Conservation (phyloP, 2,888 invertebrate species). For the Agrenia bidenticulata region DNA sequence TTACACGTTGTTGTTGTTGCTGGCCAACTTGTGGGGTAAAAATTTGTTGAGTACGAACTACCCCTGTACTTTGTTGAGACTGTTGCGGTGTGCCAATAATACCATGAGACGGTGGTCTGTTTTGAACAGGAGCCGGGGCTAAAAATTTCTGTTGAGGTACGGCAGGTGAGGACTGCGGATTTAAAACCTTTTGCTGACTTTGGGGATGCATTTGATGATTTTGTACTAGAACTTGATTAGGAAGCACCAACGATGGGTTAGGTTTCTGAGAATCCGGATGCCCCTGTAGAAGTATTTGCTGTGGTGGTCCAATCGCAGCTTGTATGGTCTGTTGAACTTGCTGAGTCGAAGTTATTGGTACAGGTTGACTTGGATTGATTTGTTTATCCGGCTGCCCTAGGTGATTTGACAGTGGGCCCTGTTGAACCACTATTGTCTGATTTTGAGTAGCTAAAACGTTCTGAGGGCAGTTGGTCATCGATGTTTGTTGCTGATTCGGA, state of each 20-base stretch:
- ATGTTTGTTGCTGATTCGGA: conserved; percentile 30
- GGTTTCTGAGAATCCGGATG: conserved; percentile 6
- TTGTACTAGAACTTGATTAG: conserved; percentile 16
- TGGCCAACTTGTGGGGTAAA: conserved; percentile 49
- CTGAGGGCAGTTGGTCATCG: conserved; percentile 8
- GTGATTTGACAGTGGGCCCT: conserved; percentile 20
- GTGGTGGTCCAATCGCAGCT: not conserved
- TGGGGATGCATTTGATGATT: conserved; percentile 28
- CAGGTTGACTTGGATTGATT: conserved; percentile 11
- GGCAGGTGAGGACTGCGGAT: conserved; percentile 26
- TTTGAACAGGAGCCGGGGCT: conserved; percentile 33
- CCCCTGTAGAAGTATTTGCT: conserved; percentile 14
- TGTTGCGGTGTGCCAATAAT: conserved; percentile 40
- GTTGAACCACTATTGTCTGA: conserved; percentile 29
- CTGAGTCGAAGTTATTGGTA: conserved; percentile 21
- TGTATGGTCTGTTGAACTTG: not conserved
- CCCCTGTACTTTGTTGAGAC: conserved; percentile 29
- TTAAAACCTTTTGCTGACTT: conserved; percentile 34
- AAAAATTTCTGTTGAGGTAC: conserved; percentile 39
- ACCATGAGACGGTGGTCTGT: conserved; percentile 41
- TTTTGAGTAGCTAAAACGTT: conserved; percentile 17
- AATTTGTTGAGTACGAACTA: conserved; percentile 50
- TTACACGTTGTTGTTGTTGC: conserved; percentile 35
- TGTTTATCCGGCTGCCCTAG: conserved; percentile 20
- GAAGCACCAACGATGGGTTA: conserved; percentile 23